phyloP scores from a whole-genome alignment of 2,888 invertebrate genomes.

The Aelia acuminata region DNA sequence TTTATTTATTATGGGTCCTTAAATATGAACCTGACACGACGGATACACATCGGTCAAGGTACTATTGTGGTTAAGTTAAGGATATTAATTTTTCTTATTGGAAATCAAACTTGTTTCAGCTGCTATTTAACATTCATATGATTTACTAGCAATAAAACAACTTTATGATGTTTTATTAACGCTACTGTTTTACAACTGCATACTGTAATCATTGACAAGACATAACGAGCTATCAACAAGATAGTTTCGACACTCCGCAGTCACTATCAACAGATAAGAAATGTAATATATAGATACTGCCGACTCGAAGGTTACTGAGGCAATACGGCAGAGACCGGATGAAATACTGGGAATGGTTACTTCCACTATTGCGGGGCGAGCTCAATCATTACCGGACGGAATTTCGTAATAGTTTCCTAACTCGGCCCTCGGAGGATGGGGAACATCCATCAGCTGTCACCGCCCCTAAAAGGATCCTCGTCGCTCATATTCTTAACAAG shows the following conservation, averaged over 20 bases:
- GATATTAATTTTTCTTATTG: neutral
- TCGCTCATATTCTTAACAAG: conserved; percentile 8
- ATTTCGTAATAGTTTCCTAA: conserved; percentile 8
- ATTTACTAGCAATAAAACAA: neutral
- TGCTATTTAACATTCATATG: neutral
- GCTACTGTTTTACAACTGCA: neutral
- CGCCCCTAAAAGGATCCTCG: neutral
- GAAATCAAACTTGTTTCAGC: neutral
- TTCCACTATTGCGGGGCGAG: conserved; percentile 2
- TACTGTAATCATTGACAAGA: too few relatives aligned
- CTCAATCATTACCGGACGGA: conserved; percentile 20
- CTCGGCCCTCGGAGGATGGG: neutral
- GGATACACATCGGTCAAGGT: too few relatives aligned
- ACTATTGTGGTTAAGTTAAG: too few relatives aligned
- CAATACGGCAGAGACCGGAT: neutral
- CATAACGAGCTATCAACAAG: too few relatives aligned
- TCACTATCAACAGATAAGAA: neutral
- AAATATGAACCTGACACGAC: too few relatives aligned
- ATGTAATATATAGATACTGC: neutral
- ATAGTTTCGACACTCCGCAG: neutral
- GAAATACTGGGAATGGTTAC: conserved; percentile 12
- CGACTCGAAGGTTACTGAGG: neutral
- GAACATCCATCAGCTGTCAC: conserved; percentile 29
- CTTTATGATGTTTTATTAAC: neutral
- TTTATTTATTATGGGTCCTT: too few relatives aligned